A percentile compares a stretch with the other conserved stretches of the same genome.
Evolutionary conservation across 2,888 invertebrate genomes (phyloP).

Genomic region (Monochamus alternatus): DNA sequence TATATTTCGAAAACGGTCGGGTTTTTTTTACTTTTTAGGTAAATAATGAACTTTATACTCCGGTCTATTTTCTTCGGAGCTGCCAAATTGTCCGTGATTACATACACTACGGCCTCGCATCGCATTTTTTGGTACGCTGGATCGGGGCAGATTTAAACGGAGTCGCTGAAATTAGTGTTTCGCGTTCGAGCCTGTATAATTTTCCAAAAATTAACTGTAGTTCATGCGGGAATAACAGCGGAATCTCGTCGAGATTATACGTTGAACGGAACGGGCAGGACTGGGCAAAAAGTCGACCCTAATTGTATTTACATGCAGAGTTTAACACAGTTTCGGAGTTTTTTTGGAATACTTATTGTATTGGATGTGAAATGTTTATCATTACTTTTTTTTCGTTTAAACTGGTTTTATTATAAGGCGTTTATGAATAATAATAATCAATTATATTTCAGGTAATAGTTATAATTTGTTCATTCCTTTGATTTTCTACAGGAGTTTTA

Average conservation of each 20-base stretch:
- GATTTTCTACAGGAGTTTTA: no score
- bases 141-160: not conserved
- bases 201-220: constrained; percentile 32
- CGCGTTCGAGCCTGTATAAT: constrained; percentile 23
- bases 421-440: no score
- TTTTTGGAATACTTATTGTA: constrained; percentile 2
- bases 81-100: constrained; percentile 5
- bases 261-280: not conserved
- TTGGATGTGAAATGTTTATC: no score
- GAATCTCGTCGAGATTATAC: constrained; percentile 27
- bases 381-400: no score
- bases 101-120: not conserved
- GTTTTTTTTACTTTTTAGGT: not conserved
- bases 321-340: not conserved
- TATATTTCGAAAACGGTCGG: no score
- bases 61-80: not conserved
- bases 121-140: constrained; percentile 4
- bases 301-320: constrained; percentile 1
- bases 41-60: not conserved
- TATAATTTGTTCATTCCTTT: no score
- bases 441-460: no score
- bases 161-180: constrained; percentile 19
- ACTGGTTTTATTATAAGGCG: no score
- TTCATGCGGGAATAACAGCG: constrained; percentile 10
- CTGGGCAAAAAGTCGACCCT: not conserved